A percentile compares a stretch with the other conserved stretches of the same genome.
Evolutionary conservation across 2,113 vertebrate species (phyloP).

Genomic region (Procapra przewalskii): DNA sequence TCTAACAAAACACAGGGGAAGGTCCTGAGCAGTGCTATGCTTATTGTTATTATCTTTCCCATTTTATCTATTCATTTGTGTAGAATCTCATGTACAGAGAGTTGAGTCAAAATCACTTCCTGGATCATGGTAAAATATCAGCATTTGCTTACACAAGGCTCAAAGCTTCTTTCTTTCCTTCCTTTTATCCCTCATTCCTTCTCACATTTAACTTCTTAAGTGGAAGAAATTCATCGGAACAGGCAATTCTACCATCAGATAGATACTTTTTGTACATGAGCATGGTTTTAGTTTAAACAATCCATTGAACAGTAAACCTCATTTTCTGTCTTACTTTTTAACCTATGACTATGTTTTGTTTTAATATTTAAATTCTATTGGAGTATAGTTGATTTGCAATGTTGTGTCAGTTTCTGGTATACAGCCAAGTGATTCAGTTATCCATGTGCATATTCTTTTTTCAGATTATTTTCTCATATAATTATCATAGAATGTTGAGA

Average conservation of each 20-base stretch:
- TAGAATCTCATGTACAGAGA: background rate
- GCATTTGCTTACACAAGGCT: background rate
- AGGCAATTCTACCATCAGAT: background rate
- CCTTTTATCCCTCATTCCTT: background rate
- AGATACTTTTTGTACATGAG: background rate
- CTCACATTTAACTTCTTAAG: background rate
- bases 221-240: background rate
- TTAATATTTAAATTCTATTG: background rate
- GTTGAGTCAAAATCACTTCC: background rate
- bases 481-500: background rate
- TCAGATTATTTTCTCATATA: background rate
- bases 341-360: background rate
- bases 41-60: background rate
- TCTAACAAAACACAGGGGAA: background rate
- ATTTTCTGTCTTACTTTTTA: background rate
- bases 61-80: background rate
- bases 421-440: background rate
- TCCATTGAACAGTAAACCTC: background rate
- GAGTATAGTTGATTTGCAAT: background rate
- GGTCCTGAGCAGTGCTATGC: background rate
- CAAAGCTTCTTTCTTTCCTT: background rate
- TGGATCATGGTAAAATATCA: background rate
- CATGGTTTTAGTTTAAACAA: background rate
- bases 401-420: background rate
- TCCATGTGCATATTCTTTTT: background rate